These are phyloP conservation scores for Spinus pinus DNA, from an alignment of 2,797 vertebrate genomes.

Conservation along the genomic window DNA sequence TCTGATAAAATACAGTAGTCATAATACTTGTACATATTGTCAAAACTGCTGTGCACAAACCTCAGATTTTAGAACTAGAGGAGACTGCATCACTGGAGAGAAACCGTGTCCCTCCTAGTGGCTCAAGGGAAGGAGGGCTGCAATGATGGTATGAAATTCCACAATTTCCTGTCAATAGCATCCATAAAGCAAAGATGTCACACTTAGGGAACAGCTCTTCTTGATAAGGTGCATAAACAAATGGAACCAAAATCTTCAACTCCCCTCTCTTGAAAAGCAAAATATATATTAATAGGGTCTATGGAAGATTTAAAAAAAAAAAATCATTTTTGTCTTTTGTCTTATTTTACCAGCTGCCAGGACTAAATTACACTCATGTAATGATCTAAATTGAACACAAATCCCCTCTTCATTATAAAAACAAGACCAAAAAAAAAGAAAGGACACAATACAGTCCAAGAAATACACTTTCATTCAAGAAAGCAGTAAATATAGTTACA, in stretches of 20 bases:
- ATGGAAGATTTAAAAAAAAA: not conserved
- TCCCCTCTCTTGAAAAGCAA: not conserved
- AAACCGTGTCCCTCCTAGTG: constrained; percentile 3
- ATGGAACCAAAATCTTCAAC: constrained; percentile 2
- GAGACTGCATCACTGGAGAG: constrained; percentile 31
- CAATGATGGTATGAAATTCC: not conserved
- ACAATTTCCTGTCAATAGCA: not conserved
- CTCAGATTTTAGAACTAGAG: constrained; percentile 50
- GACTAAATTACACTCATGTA: not conserved
- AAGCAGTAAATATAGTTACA: not conserved
- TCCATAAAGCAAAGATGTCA: constrained; percentile 12
- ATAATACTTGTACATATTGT: constrained; percentile 60
- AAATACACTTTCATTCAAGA: not conserved
- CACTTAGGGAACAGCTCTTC: not conserved
- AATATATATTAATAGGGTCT: not conserved
- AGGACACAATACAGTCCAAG: not conserved
- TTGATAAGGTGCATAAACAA: not conserved
- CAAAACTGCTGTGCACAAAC: constrained; percentile 56
- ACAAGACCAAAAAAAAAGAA: not conserved
- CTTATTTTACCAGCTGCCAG: not conserved
- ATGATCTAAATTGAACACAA: not conserved
- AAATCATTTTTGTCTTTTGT: not conserved
- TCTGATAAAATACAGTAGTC: constrained; percentile 70
- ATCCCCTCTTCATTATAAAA: not conserved
- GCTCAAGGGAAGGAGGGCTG: not conserved